Percentiles rank a stretch among this genome's conserved stretches.
phyloP scores from a whole-genome alignment of 2,888 invertebrate genomes.

The Lathronympha strigana region DNA sequence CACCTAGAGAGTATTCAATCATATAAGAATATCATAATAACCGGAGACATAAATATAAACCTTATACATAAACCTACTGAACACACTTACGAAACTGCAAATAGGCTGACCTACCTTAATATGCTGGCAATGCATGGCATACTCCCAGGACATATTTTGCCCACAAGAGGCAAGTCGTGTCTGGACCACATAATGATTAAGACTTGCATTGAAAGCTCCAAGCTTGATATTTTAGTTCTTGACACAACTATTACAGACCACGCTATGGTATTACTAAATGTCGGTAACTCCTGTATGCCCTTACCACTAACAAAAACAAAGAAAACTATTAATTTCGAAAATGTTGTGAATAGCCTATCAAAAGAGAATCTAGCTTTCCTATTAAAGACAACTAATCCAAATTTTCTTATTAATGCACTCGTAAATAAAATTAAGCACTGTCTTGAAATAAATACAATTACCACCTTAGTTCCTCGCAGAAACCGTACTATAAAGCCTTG shows the following conservation, averaged over 20 bases:
- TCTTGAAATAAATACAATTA: too few relatives aligned
- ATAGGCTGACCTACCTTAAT: not conserved
- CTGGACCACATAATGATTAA: too few relatives aligned
- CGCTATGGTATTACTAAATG: not conserved
- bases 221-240: too few relatives aligned
- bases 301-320: not conserved
- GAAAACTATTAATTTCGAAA: too few relatives aligned
- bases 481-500: too few relatives aligned
- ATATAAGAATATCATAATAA: not conserved
- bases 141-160: too few relatives aligned
- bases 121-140: not conserved
- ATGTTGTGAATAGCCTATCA: not conserved
- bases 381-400: not conserved
- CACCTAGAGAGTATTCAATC: not conserved
- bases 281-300: not conserved
- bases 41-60: not conserved
- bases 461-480: too few relatives aligned
- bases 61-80: not conserved
- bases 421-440: too few relatives aligned
- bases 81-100: not conserved
- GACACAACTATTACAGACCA: too few relatives aligned
- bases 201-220: too few relatives aligned
- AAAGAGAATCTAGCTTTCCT: not conserved
- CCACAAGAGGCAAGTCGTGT: too few relatives aligned
- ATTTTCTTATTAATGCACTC: too few relatives aligned